Conservation (phyloP, 2,888 invertebrate species). For the Pristionchus arcanus region DNA sequence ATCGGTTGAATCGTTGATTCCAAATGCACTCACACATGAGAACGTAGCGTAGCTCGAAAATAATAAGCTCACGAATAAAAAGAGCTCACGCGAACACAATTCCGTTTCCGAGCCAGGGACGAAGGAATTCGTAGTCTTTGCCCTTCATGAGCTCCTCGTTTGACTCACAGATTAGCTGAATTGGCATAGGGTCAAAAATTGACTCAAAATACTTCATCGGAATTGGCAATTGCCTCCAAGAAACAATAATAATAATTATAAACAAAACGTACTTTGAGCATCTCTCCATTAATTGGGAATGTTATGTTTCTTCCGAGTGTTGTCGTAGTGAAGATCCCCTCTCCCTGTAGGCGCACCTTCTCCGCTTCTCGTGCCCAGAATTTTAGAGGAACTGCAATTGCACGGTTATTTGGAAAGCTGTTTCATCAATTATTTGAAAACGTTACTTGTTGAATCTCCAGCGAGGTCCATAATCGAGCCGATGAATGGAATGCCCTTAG, state of each 20-base stretch:
- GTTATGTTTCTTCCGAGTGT: neutral
- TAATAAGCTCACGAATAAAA: too few species aligned
- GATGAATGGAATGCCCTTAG: slow-evolving; percentile 15
- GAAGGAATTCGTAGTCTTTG: slow-evolving; percentile 80
- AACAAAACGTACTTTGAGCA: neutral
- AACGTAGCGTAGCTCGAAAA: too few species aligned
- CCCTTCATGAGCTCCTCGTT: slow-evolving; percentile 78
- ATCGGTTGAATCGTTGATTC: neutral
- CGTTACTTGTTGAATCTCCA: neutral
- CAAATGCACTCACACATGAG: too few species aligned
- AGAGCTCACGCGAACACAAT: slow-evolving; percentile 79
- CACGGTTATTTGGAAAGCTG: neutral
- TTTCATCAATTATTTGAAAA: neutral
- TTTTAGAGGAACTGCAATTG: neutral
- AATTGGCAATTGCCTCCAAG: neutral
- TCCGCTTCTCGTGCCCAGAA: slow-evolving; percentile 24
- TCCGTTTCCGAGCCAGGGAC: slow-evolving; percentile 81
- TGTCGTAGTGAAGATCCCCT: neutral
- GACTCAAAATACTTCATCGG: neutral
- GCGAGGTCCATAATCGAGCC: neutral
- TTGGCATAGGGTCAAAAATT: too few species aligned
- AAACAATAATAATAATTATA: too few species aligned
- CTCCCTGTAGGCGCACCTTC: neutral
- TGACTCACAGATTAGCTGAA: slow-evolving; percentile 61
- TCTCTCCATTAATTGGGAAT: slow-evolving; percentile 46